phyloP scores from a whole-genome alignment of 2,113 vertebrate species.

The Misgurnus mizolepis region DNA sequence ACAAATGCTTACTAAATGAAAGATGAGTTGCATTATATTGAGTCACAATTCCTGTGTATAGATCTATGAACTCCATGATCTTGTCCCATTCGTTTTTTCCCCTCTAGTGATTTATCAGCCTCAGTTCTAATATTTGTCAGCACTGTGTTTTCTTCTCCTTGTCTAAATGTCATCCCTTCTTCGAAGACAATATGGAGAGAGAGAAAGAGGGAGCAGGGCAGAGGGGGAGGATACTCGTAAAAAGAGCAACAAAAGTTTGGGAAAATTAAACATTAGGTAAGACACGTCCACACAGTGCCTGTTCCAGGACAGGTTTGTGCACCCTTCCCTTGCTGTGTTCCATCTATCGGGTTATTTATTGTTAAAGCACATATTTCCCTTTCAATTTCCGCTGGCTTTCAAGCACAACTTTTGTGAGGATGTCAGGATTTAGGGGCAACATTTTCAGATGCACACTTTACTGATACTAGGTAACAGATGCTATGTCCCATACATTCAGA shows the following conservation, averaged over 20 bases:
- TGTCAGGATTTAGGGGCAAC: conserved; percentile 46
- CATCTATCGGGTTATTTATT: conserved; percentile 47
- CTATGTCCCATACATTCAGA: conserved; percentile 27
- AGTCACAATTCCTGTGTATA: neutral
- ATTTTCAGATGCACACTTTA: conserved; percentile 43
- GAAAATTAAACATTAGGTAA: conserved; percentile 83
- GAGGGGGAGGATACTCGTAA: conserved; percentile 68
- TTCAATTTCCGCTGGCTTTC: conserved; percentile 40
- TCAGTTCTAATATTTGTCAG: conserved; percentile 82
- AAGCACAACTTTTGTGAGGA: conserved; percentile 46
- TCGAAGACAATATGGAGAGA: conserved; percentile 77
- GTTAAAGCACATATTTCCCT: conserved; percentile 31
- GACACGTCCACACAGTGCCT: conserved; percentile 60
- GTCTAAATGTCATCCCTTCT: conserved; percentile 84
- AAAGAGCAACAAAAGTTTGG: conserved; percentile 81
- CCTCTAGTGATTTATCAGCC: conserved; percentile 78
- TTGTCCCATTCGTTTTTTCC: conserved; percentile 29
- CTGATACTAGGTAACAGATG: conserved; percentile 48
- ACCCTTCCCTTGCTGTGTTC: conserved; percentile 35
- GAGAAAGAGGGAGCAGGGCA: conserved; percentile 66
- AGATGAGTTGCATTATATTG: neutral
- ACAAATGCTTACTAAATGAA: neutral
- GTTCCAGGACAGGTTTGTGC: conserved; percentile 31
- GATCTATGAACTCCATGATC: conserved; percentile 13
- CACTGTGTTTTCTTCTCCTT: conserved; percentile 78